Evolutionary conservation across 2,888 invertebrate genomes (phyloP).

Genomic region (Caenorhabditis parvicauda): DNA sequence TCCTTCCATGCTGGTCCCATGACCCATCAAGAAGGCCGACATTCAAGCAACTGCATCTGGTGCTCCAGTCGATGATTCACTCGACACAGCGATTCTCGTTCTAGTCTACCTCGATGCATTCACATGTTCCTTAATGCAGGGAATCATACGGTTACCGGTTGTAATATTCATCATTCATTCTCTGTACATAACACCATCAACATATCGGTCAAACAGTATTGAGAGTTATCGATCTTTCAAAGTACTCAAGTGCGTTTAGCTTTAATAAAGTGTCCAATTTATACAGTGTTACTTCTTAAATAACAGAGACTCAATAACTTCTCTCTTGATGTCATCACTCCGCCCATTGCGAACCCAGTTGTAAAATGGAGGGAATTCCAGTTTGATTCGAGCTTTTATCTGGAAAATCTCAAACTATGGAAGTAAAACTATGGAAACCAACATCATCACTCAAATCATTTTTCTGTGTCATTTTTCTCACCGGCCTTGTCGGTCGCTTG

Average conservation of each 20-base stretch:
- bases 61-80: conserved; percentile 43
- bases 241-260: too few species aligned
- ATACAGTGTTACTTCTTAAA: conserved; percentile 6
- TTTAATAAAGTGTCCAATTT: too few species aligned
- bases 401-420: conserved; percentile 4
- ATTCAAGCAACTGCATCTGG: conserved; percentile 47
- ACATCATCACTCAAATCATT: neutral
- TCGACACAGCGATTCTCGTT: conserved; percentile 20
- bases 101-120: too few species aligned
- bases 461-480: too few species aligned
- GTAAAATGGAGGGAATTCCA: conserved; percentile 34
- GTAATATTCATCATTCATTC: too few species aligned
- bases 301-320: conserved; percentile 10
- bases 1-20: conserved; percentile 41
- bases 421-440: neutral
- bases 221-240: too few species aligned
- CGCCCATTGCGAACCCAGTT: conserved; percentile 34
- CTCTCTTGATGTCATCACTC: conserved; percentile 28
- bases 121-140: too few species aligned
- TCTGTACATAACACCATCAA: too few species aligned
- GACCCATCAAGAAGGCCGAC: conserved; percentile 37
- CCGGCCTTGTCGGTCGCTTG: too few species aligned
- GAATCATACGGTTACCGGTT: too few species aligned
- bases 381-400: conserved; percentile 21
- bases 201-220: too few species aligned